Percentiles rank a stretch among this genome's conserved stretches.
phyloP scores from a whole-genome alignment of 2,113 vertebrate species.

The Eonycteris spelaea region DNA sequence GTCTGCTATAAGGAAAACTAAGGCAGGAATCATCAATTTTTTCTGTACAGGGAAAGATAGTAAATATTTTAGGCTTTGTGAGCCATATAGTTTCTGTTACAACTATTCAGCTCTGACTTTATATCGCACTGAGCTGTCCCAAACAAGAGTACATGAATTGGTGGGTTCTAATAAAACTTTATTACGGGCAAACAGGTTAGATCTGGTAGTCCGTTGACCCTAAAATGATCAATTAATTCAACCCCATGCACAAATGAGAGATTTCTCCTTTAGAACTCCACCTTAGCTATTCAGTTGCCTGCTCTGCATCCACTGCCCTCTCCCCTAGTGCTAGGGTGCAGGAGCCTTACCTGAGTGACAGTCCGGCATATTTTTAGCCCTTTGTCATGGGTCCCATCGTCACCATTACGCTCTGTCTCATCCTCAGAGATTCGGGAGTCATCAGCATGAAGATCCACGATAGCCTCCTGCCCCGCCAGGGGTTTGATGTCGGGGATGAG shows the following conservation, averaged over 20 bases:
- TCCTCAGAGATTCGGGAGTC: slow-evolving; percentile 91
- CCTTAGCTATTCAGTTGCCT: background rate
- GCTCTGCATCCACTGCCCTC: background rate
- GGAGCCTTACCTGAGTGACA: slow-evolving; percentile 88
- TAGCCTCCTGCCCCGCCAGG: slow-evolving; percentile 86
- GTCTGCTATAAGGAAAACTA: background rate
- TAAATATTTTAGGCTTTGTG: background rate
- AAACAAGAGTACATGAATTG: background rate
- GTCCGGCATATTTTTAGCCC: slow-evolving; percentile 93
- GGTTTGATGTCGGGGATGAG: slow-evolving; percentile 95
- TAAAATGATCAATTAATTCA: background rate
- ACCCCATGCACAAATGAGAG: background rate
- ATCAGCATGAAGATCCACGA: slow-evolving; percentile 93
- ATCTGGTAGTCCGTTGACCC: background rate
- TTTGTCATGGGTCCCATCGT: slow-evolving; percentile 85
- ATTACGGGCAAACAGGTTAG: background rate
- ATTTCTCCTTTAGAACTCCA: background rate
- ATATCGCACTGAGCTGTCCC: background rate
- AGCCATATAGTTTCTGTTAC: background rate
- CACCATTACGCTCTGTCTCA: slow-evolving; percentile 85
- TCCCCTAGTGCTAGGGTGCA: background rate
- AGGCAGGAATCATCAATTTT: background rate
- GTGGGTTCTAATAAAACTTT: background rate
- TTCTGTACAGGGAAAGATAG: background rate
- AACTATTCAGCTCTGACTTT: background rate